Conservation (phyloP, 35 echinoderm and acorn worm genomes). For the Hemicentrotus pulcherrimus region DNA sequence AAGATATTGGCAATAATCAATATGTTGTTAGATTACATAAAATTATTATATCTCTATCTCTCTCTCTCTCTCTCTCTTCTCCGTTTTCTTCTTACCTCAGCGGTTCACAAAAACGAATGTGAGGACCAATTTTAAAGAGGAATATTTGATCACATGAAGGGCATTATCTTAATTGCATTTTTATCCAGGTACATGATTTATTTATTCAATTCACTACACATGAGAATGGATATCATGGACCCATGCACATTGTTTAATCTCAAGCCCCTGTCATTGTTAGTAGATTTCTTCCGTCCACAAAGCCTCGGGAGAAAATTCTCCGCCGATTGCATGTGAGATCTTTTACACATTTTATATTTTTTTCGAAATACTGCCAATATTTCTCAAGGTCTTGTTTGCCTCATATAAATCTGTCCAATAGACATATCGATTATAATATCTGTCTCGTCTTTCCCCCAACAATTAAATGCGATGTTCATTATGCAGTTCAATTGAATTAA, state of each 20-base stretch:
- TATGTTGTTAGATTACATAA: not conserved
- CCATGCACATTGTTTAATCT: not conserved
- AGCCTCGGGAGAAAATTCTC: not conserved
- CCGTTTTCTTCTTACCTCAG: not conserved
- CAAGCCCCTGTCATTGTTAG: not conserved
- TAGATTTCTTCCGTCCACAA: not conserved
- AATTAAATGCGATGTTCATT: not conserved
- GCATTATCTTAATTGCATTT: not conserved
- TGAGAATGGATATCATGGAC: not conserved
- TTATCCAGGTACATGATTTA: not conserved
- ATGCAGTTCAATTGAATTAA: not conserved
- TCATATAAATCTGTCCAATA: not conserved
- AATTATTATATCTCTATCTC: not conserved
- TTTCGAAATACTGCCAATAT: not conserved
- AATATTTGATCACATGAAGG: not conserved
- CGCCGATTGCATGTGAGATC: not conserved
- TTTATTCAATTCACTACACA: conserved; percentile 6
- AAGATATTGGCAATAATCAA: not conserved
- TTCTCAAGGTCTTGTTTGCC: not conserved
- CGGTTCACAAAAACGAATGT: not conserved
- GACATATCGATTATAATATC: not conserved
- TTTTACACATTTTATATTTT: not conserved
- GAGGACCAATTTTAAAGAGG: not conserved
- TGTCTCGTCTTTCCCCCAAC: not conserved
- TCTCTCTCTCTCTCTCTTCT: not conserved